A percentile compares a stretch with the other conserved stretches of the same genome.
Evolutionary conservation across 2,113 vertebrate genomes (phyloP).

Genomic region (Miniopterus natalensis): DNA sequence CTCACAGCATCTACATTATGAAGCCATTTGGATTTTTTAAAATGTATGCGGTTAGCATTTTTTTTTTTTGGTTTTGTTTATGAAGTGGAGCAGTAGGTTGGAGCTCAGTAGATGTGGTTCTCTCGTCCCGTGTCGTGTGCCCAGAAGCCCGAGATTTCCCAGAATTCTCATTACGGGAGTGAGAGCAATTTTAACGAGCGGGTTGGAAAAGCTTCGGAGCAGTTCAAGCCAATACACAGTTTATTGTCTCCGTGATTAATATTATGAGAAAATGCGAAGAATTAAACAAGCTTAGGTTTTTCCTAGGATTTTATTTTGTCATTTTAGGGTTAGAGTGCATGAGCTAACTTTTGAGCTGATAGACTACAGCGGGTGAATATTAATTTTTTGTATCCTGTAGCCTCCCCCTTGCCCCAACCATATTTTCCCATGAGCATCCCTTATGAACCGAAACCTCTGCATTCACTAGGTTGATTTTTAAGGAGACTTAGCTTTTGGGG

Average conservation of each 20-base stretch:
- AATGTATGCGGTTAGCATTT: constrained; percentile 76
- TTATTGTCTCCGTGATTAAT: constrained; percentile 80
- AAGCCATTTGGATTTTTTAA: constrained; percentile 65
- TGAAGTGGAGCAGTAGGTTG: constrained; percentile 60
- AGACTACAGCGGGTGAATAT: neutral
- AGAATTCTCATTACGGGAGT: constrained; percentile 83
- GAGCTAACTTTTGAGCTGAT: neutral
- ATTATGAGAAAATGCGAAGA: constrained; percentile 81
- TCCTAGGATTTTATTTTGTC: constrained; percentile 34
- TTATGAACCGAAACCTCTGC: neutral
- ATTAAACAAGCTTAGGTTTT: constrained; percentile 77
- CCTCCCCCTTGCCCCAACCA: neutral
- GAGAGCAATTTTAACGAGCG: constrained; percentile 85
- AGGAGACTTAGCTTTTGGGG: constrained; percentile 11
- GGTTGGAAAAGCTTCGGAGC: constrained; percentile 73
- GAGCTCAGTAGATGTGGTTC: constrained; percentile 76
- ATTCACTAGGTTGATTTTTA: constrained; percentile 33
- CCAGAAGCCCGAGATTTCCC: constrained; percentile 82
- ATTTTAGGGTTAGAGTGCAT: constrained; percentile 33
- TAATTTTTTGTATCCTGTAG: neutral
- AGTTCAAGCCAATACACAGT: constrained; percentile 75
- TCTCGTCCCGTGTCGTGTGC: constrained; percentile 66
- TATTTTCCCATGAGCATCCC: neutral
- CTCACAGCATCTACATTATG: constrained; percentile 63
- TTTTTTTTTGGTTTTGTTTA: constrained; percentile 57